phyloP scores from a whole-genome alignment of 37 sponge, comb jelly and placozoan genomes.

The Axinella damicornis region DNA sequence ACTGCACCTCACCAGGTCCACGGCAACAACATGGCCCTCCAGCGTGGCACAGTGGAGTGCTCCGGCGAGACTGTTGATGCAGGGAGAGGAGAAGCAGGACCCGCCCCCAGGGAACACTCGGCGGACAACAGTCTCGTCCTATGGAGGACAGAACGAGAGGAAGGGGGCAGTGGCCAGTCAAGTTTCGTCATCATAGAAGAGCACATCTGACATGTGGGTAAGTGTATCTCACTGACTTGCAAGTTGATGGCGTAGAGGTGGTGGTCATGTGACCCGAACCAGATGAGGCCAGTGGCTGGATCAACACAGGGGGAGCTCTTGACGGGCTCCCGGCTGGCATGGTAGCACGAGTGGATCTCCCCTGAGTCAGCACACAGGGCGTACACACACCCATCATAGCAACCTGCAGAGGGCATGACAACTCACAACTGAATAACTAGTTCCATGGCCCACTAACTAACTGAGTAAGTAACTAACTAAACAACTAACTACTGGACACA shows the following conservation, averaged over 20 bases:
- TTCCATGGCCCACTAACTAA: too few relatives aligned
- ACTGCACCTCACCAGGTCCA: constrained; percentile 52
- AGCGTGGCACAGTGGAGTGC: constrained; percentile 75
- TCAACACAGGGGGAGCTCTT: constrained; percentile 89
- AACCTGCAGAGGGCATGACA: constrained; percentile 62
- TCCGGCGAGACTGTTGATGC: constrained; percentile 32
- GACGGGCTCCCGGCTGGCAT: constrained; percentile 54
- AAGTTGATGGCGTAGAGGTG: constrained; percentile 79
- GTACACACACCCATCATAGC: constrained; percentile 88
- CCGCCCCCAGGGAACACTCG: constrained; percentile 71
- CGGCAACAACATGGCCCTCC: constrained; percentile 53
- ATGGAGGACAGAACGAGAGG: neutral
- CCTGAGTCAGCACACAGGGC: constrained; percentile 48
- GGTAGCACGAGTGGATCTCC: constrained; percentile 61
- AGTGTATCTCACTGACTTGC: constrained; percentile 34
- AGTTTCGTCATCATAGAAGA: too few relatives aligned
- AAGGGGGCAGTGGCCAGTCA: too few relatives aligned
- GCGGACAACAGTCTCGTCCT: constrained; percentile 40
- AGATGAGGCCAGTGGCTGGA: constrained; percentile 72
- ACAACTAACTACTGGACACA: too few relatives aligned
- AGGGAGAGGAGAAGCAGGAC: constrained; percentile 82
- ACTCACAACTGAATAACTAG: too few relatives aligned
- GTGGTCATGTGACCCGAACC: constrained; percentile 92
- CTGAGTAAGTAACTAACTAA: too few relatives aligned
- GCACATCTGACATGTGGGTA: too few relatives aligned